Percentiles rank a stretch among this genome's conserved stretches.
Evolutionary conservation across 2,797 vertebrate species (phyloP).

Genomic region (Toxotes lorentzi): DNA sequence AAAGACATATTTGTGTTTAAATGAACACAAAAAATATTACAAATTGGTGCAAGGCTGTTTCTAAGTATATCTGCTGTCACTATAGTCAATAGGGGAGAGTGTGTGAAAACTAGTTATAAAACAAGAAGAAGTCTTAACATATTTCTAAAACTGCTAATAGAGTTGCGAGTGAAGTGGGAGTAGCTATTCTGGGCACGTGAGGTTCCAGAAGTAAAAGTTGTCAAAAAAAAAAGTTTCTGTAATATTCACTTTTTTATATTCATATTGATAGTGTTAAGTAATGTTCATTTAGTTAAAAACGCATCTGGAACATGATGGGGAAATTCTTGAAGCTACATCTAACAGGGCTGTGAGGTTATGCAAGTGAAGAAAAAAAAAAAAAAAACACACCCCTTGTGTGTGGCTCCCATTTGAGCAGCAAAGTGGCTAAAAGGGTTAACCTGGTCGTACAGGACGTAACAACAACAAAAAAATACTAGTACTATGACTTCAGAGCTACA

Average conservation of each 20-base stretch:
- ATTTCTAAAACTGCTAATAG: too few relatives aligned
- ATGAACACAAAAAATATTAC: neutral
- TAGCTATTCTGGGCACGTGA: too few relatives aligned
- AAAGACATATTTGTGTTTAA: too few relatives aligned
- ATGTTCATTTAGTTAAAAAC: neutral
- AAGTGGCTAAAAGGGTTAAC: neutral
- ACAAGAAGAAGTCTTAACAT: neutral
- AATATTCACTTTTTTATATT: neutral
- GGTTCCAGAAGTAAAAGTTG: too few relatives aligned
- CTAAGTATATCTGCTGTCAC: neutral
- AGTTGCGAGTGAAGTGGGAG: too few relatives aligned
- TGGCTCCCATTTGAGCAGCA: neutral
- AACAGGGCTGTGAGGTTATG: neutral
- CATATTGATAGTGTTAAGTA: neutral
- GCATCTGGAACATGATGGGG: neutral
- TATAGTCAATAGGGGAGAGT: neutral
- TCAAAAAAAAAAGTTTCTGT: too few relatives aligned
- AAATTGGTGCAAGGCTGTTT: neutral
- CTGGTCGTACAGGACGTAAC: neutral
- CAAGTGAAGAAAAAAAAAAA: neutral
- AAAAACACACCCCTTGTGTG: neutral
- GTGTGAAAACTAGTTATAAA: neutral
- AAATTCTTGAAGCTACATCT: neutral
- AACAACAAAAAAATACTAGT: neutral
- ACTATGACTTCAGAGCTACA: neutral